A percentile compares a stretch with the other conserved stretches of the same genome.
Conservation (phyloP, 2,888 invertebrate genomes). For the Watsonalla cultraria region DNA sequence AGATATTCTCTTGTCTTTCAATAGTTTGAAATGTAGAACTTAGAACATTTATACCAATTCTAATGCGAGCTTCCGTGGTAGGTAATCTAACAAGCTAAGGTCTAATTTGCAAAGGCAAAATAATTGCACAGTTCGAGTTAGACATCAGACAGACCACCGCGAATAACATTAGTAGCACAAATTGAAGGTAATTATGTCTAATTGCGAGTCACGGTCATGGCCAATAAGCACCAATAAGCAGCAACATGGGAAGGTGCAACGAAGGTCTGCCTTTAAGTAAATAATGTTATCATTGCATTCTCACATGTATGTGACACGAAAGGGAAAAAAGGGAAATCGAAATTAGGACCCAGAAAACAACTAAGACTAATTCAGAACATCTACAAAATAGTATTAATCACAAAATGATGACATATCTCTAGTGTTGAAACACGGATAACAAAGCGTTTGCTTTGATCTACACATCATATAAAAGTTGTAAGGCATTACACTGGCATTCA, state of each 20-base stretch:
- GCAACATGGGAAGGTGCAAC: slow-evolving; percentile 60
- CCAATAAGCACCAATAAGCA: slow-evolving; percentile 77
- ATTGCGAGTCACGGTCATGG: slow-evolving; percentile 75
- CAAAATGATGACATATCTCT: background rate
- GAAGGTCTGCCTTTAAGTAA: slow-evolving; percentile 43
- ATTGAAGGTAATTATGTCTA: slow-evolving; percentile 76
- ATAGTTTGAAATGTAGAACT: slow-evolving; percentile 9
- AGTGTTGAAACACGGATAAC: background rate
- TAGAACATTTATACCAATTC: slow-evolving; percentile 20
- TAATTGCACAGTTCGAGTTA: slow-evolving; percentile 57
- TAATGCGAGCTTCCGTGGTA: slow-evolving; percentile 35
- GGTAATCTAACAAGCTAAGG: slow-evolving; percentile 39
- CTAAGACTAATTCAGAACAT: background rate
- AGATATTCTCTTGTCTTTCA: slow-evolving; percentile 2
- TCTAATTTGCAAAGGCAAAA: slow-evolving; percentile 57
- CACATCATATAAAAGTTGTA: background rate
- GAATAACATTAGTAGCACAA: slow-evolving; percentile 68
- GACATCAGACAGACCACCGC: slow-evolving; percentile 54
- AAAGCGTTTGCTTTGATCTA: background rate
- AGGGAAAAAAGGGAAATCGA: no score
- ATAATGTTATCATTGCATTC: slow-evolving; percentile 15
- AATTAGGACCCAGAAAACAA: no score
- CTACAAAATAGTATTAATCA: background rate
- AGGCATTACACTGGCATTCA: background rate
- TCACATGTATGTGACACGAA: no score